A percentile compares a stretch with the other conserved stretches of the same genome.
Conservation (phyloP, 2,888 invertebrate genomes). For the Scelioninae gen. 2 region DNA sequence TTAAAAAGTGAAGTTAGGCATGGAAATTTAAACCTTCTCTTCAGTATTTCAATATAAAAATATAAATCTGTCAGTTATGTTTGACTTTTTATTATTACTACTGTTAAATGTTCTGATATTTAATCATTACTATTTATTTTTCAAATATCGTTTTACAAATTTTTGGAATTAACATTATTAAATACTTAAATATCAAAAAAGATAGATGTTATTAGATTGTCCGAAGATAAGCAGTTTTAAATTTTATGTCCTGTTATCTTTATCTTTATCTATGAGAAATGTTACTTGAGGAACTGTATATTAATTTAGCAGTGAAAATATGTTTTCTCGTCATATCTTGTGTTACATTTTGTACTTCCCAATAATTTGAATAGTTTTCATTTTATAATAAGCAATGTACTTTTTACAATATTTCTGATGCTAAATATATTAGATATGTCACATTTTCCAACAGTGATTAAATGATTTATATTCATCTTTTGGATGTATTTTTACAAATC, state of each 20-base stretch:
- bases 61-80: constrained; percentile 3
- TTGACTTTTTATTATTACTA: background rate
- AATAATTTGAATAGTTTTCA: constrained; percentile 6
- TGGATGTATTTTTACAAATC: constrained; percentile 3
- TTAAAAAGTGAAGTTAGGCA: constrained; percentile 1
- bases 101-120: too few species aligned
- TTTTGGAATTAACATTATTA: background rate
- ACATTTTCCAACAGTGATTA: too few species aligned
- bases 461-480: too few species aligned
- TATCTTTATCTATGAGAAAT: background rate
- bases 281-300: constrained; percentile 6
- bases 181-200: too few species aligned
- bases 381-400: background rate
- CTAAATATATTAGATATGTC: constrained; percentile 3
- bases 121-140: background rate
- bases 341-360: constrained; percentile 19
- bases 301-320: background rate
- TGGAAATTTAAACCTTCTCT: background rate
- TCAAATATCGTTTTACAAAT: constrained; percentile 4
- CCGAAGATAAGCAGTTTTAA: too few species aligned
- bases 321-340: background rate
- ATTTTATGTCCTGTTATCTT: too few species aligned
- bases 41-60: constrained; percentile 6
- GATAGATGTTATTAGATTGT: too few species aligned
- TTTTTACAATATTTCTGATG: too few species aligned